Percentiles rank a stretch among this genome's conserved stretches.
These are phyloP conservation scores for Tiaroga cobitis DNA, from an alignment of 2,797 vertebrate genomes.

Conservation along the genomic window DNA sequence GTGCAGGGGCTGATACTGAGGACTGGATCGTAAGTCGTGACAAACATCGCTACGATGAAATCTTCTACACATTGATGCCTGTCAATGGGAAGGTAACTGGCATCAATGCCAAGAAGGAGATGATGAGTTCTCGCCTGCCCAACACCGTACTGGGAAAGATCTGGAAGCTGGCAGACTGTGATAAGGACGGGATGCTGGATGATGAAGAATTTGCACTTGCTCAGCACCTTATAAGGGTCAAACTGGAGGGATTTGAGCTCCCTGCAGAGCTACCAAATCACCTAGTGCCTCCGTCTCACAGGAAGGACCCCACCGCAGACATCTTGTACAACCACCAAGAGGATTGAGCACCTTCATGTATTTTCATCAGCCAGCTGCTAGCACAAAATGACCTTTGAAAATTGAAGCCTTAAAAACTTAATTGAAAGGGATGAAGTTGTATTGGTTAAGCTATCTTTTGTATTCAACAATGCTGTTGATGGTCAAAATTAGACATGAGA, in stretches of 20 bases:
- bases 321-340: constrained; percentile 73
- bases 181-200: constrained; percentile 94
- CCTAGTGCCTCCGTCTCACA: constrained; percentile 90
- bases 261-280: constrained; percentile 86
- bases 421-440: neutral
- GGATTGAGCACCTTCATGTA: constrained; percentile 66
- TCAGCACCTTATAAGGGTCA: constrained; percentile 95
- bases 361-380: constrained; percentile 7
- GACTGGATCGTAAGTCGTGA: constrained; percentile 96
- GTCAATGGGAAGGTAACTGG: constrained; percentile 96
- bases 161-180: constrained; percentile 96
- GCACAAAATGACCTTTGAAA: constrained; percentile 1
- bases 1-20: constrained; percentile 89
- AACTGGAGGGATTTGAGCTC: constrained; percentile 93
- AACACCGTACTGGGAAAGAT: constrained; percentile 96
- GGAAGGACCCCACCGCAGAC: constrained; percentile 78
- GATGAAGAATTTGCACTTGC: constrained; percentile 96
- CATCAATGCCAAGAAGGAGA: constrained; percentile 94
- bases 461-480: neutral
- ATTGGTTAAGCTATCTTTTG: neutral
- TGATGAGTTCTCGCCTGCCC: constrained; percentile 95
- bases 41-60: constrained; percentile 95
- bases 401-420: too few species aligned
- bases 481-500: neutral
- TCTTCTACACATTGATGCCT: constrained; percentile 95